Base-by-base conservation (phyloP, 2,888 invertebrate genomes). In the Linyphia triangularis region DNA sequence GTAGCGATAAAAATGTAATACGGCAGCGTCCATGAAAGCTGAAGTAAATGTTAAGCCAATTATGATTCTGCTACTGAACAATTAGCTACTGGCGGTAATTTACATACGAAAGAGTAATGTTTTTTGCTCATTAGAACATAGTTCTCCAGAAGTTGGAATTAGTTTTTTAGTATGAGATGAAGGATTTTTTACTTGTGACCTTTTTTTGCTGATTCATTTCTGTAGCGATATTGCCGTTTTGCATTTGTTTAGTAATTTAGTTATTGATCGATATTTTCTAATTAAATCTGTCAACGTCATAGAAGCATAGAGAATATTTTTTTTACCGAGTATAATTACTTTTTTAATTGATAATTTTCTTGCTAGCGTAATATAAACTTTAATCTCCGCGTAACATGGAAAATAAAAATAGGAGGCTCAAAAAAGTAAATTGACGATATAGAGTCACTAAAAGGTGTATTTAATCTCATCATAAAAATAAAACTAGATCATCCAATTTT, bases 241-340 rank as follows among this genome's bases (percentile, higher is more conserved):
- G 70, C 40, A 70, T 72, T 82, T 82, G 72, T 82, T 70, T 70
- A 28, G 70, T 70, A 63, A 82, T 82, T 82, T 72, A 24, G 61
- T 61, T 82, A 82, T 82, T 72, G 82, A 82, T 82, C 72, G 82
- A 26, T 70, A 57, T 82, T 82, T 82, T 82, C 82, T 82, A 82
- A 82, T 82, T 82, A 72, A 82, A 82, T 82, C 70, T 82, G 82
- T 82, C 72, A 82, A 82, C 82, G 61, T 82, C 67, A 59, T 51
- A 16, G 16, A 51, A 0, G 16, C 51, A 51, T 16, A 51, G 13
- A n/a, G 51, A 1, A 51, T n/a, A 43, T n/a, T n/a, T n/a, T 16
- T n/a, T 51, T n/a, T 33, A 51, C n/a, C n/a, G 5, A 51, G 16
- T 51, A n/a, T 51, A 51, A 51, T 51, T 51, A 51, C 13, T 51